phyloP scores from a whole-genome alignment of 2,888 invertebrate species.

The Dexiosoma caninum region DNA sequence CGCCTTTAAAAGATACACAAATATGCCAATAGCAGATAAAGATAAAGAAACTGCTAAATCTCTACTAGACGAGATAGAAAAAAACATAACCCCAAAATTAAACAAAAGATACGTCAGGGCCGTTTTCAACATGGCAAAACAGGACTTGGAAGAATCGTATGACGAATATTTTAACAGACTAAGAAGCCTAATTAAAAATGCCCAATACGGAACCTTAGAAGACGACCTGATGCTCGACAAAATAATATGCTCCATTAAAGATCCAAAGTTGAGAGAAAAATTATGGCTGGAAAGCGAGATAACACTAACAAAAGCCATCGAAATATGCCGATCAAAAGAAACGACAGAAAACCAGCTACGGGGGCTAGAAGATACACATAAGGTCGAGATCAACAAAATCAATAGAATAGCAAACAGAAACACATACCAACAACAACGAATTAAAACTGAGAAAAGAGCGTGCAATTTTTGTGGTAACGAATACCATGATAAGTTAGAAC shows the following conservation, averaged over 20 bases:
- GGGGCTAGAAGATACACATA: not conserved
- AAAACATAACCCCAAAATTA: too few species aligned
- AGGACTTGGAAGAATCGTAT: too few species aligned
- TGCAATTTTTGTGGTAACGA: conserved; percentile 33
- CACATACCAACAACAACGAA: not conserved
- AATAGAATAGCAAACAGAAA: too few species aligned
- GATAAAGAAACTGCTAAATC: too few species aligned
- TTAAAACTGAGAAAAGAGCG: not conserved
- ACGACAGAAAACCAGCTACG: conserved; percentile 1
- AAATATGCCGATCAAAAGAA: conserved; percentile 14
- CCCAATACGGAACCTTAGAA: too few species aligned
- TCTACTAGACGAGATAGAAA: too few species aligned
- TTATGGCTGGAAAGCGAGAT: conserved; percentile 24
- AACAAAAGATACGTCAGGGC: too few species aligned
- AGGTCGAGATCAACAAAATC: not conserved
- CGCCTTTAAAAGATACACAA: too few species aligned
- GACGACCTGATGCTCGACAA: not conserved
- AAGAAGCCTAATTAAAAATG: too few species aligned
- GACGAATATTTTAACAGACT: too few species aligned
- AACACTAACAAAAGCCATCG: conserved; percentile 5
- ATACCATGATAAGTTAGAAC: conserved; percentile 12
- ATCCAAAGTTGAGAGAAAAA: not conserved
- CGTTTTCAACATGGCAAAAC: too few species aligned
- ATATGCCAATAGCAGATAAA: too few species aligned
- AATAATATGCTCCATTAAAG: conserved; percentile 22